Base-by-base conservation (phyloP, 2,113 vertebrate species). In the Chascanopsetta lugubris region DNA sequence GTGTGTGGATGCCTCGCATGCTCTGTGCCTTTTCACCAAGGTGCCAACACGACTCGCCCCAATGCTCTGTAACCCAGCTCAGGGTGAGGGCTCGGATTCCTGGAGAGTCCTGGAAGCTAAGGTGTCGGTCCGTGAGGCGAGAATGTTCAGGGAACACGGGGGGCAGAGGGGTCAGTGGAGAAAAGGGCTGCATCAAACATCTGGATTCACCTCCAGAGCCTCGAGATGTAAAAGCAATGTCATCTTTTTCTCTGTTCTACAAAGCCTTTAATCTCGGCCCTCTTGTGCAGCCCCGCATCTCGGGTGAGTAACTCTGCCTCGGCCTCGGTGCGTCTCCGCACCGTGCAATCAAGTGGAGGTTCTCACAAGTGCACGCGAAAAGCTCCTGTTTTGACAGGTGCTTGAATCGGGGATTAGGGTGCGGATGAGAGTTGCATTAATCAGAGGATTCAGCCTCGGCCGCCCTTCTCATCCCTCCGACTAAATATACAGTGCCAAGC, bases 351-450 rank as follows among this genome's bases (percentile, higher is more conserved):
- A 72, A 77, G 60, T 64, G 59, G 53, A 54, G 72, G 51, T 74
- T 78, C 76, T 77, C 50, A 56, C 49, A 60, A 59, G 69, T 57
- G 49, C 58, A 62, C 51, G 72, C 60, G 61, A 82, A n/a, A 80
- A 72, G 58, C 79, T 87, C 69, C 72, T 88, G 83, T 89, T 89
- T 87, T 90, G 90, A 91, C 86, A 91, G 88, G 87, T 86, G 80
- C 77, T 85, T 69, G 77, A 87, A 88, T 70, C 51, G 7, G 79
- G 83, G 87, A 88, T 88, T 88, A 88, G 59, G 65, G 60, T 20
- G 71, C 66, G 72, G 75, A 86, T 84, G 80, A 85, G 68, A 70
- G 75, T 46, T 75, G 71, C 72, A 85, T 88, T 88, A 87, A 85
- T 86, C 73, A 79, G 56, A 80, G 59, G 77, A 62, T 72, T 78